phyloP scores from a whole-genome alignment of 2,888 invertebrate genomes.

The Synergus japonicus region DNA sequence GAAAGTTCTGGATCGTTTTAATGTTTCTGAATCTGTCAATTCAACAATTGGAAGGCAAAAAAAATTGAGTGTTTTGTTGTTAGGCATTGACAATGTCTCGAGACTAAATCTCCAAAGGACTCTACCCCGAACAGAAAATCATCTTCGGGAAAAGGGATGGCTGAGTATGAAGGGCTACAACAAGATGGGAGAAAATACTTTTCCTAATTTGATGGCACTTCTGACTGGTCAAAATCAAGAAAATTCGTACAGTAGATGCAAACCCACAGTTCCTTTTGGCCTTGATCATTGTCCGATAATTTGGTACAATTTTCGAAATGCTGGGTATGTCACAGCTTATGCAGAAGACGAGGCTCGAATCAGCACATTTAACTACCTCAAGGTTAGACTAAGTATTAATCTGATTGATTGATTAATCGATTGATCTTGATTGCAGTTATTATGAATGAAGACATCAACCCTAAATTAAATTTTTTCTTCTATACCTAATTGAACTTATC shows the following conservation, averaged over 20 bases:
- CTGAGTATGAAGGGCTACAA: constrained; percentile 86
- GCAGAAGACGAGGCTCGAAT: constrained; percentile 87
- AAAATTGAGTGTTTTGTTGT: constrained; percentile 84
- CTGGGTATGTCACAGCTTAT: constrained; percentile 88
- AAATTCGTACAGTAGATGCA: constrained; percentile 78
- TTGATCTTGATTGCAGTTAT: neutral
- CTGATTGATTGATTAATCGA: no score
- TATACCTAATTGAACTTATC: neutral
- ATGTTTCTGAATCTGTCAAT: constrained; percentile 46
- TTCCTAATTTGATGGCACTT: constrained; percentile 92
- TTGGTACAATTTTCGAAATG: constrained; percentile 86
- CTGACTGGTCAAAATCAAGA: constrained; percentile 83
- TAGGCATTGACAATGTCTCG: constrained; percentile 93
- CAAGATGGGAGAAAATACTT: constrained; percentile 92
- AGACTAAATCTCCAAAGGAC: constrained; percentile 86
- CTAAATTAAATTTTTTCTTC: neutral
- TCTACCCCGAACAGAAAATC: constrained; percentile 85
- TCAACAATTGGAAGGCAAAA: constrained; percentile 53
- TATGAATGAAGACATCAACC: neutral
- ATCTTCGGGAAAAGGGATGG: constrained; percentile 84
- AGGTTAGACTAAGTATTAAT: constrained; percentile 65
- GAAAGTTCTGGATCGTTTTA: constrained; percentile 77
- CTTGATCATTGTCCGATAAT: constrained; percentile 86
- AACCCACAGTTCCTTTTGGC: constrained; percentile 78
- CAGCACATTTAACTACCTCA: constrained; percentile 87